Evolutionary conservation across 2,888 invertebrate genomes (phyloP).

Genomic region (Erebia palarica): DNA sequence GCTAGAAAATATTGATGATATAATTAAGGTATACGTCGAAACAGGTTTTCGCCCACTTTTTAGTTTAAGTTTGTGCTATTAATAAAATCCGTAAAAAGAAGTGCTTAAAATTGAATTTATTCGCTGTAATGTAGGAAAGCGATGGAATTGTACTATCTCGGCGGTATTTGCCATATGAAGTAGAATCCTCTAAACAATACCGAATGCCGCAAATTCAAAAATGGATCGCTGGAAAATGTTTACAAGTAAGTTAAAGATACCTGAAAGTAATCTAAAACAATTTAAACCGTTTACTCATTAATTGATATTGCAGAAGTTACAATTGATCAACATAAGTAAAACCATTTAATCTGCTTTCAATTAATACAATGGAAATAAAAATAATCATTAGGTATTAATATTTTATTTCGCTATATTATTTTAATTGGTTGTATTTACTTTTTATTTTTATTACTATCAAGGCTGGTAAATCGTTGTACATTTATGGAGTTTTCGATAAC

Average conservation of each 20-base stretch:
- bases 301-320: too few species aligned
- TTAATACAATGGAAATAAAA: too few species aligned
- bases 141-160: slow-evolving; percentile 63
- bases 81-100: too few species aligned
- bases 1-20: slow-evolving; percentile 56
- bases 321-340: too few species aligned
- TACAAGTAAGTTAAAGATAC: slow-evolving; percentile 49
- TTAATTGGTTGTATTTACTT: not conserved
- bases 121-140: slow-evolving; percentile 50
- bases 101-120: not conserved
- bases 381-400: too few species aligned
- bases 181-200: slow-evolving; percentile 46
- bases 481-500: slow-evolving; percentile 56
- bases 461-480: slow-evolving; percentile 63
- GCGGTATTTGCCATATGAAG: slow-evolving; percentile 61
- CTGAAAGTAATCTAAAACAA: too few species aligned
- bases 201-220: slow-evolving; percentile 62
- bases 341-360: too few species aligned
- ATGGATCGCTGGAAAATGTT: slow-evolving; percentile 62
- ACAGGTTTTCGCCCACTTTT: not conserved
- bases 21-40: slow-evolving; percentile 49
- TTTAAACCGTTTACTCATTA: too few species aligned
- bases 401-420: too few species aligned
- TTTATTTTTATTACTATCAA: slow-evolving; percentile 36
- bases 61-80: not conserved